Evolutionary conservation across 2,888 invertebrate species (phyloP), one percentile per base, ranked within the genome.

Genomic region (Cynaeus angustus): DNA sequence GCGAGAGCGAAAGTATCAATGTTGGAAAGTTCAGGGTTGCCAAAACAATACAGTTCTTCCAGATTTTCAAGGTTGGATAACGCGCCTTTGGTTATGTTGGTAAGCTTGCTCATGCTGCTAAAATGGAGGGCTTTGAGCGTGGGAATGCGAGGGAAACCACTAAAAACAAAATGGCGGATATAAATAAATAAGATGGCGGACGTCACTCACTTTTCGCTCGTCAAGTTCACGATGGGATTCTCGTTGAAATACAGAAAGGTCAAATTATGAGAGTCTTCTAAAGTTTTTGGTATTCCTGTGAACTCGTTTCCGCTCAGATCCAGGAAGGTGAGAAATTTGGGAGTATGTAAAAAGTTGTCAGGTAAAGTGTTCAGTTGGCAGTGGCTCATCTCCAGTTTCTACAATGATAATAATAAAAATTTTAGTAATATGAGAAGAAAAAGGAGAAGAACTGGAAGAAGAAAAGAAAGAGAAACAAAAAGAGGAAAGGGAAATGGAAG

Each of bases 371-470:
- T 82, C 0, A 95, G 80, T 59, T 88, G 86, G 73, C 93, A 92
- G 56, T 90, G 88, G 0, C 92, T 90, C 81, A 95, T 83, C 77
- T 93, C 90, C 12, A 95, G 85, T 3, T 88, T 86, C 92, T 92
- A 78, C 4, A 21, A 21, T 21, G 4, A 21, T 21, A 67, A 74
- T 16, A 66, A 16, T 61, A 28, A 45, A 13, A 45, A 55, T 9
- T 13, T 56, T 7, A 43, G 16, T 38, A 52, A 7, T 46, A n/a
- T n/a, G n/a, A n/a, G n/a, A n/a, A n/a, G n/a, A n/a, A n/a, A n/a
- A n/a, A n/a, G n/a, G n/a, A n/a, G n/a, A n/a, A n/a, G n/a, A n/a
- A n/a, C n/a, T n/a, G n/a, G n/a, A n/a, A n/a, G n/a, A n/a, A n/a
- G n/a, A n/a, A n/a, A n/a, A n/a, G n/a, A n/a, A n/a, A n/a, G n/a